phyloP scores from a whole-genome alignment of 2,888 invertebrate species.

The Melinaea menophilus region DNA sequence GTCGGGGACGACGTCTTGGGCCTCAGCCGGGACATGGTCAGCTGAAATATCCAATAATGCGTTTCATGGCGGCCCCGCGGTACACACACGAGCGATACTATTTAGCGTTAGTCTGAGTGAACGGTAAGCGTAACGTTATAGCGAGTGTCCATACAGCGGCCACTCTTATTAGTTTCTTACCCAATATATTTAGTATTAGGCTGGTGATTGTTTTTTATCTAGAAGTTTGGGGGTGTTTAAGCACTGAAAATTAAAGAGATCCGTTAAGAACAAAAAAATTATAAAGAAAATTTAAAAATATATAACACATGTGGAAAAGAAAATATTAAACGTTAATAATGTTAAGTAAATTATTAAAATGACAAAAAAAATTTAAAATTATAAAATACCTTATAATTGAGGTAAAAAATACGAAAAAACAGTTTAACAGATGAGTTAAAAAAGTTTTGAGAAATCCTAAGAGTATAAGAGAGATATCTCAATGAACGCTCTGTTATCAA shows the following conservation, averaged over 20 bases:
- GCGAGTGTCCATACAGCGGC: slow-evolving; percentile 49
- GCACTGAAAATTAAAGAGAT: slow-evolving; percentile 70
- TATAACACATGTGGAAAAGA: background rate
- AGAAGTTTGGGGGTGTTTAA: slow-evolving; percentile 50
- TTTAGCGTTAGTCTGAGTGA: slow-evolving; percentile 40
- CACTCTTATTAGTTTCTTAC: slow-evolving; percentile 60
- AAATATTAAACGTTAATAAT: slow-evolving; percentile 2
- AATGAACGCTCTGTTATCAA: too few relatives aligned
- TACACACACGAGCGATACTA: background rate
- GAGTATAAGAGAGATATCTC: too few relatives aligned
- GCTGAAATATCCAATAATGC: slow-evolving; percentile 43
- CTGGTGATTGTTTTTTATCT: slow-evolving; percentile 49
- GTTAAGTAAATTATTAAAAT: too few relatives aligned
- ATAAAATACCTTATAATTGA: background rate
- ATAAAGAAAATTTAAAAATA: slow-evolving; percentile 11
- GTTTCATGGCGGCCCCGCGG: background rate
- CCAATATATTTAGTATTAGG: slow-evolving; percentile 49
- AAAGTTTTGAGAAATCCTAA: too few relatives aligned
- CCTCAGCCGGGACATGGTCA: slow-evolving; percentile 65
- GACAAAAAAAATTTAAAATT: too few relatives aligned
- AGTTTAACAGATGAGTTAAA: too few relatives aligned
- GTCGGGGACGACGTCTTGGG: slow-evolving; percentile 61
- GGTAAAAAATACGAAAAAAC: background rate
- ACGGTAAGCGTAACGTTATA: slow-evolving; percentile 42
- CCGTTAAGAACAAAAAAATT: slow-evolving; percentile 30